Evolutionary conservation across 2,113 vertebrate species (phyloP).

Genomic region (Sebastes fasciatus): DNA sequence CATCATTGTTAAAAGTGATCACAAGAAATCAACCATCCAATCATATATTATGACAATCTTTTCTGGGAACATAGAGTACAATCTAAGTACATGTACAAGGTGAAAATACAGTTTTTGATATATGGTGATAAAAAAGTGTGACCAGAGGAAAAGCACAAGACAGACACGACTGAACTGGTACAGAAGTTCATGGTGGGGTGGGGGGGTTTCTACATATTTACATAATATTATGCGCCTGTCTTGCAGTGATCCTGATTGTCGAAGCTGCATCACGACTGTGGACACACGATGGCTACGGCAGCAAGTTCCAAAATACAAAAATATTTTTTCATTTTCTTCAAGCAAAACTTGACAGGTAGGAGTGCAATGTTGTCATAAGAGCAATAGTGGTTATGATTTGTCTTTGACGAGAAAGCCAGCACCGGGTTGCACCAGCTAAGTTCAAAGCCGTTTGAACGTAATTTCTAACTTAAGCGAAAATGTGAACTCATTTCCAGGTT

Average conservation of each 20-base stretch:
- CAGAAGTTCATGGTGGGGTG: neutral
- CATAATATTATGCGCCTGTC: conserved; percentile 3
- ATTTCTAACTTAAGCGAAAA: too few relatives aligned
- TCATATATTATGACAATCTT: neutral
- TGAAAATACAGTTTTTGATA: conserved; percentile 12
- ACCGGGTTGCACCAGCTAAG: too few relatives aligned
- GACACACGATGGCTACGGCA: neutral
- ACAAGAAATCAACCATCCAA: too few relatives aligned
- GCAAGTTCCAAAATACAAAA: conserved; percentile 46
- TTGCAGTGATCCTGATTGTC: conserved; percentile 34
- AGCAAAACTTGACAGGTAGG: conserved; percentile 14
- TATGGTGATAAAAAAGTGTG: neutral
- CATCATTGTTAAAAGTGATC: too few relatives aligned
- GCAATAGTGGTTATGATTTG: conserved; percentile 9
- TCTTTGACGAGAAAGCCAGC: neutral
- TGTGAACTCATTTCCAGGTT: too few relatives aligned
- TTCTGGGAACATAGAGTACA: neutral
- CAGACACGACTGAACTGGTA: neutral
- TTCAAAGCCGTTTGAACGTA: too few relatives aligned
- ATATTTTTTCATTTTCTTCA: conserved; percentile 20
- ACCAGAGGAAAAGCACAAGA: neutral
- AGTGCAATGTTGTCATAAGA: conserved; percentile 36
- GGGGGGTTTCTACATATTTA: neutral
- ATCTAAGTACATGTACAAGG: neutral
- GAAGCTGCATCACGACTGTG: conserved; percentile 19